These are phyloP conservation scores for Azemiops feae DNA, from an alignment of 2,113 vertebrate genomes.

Conservation along the genomic window DNA sequence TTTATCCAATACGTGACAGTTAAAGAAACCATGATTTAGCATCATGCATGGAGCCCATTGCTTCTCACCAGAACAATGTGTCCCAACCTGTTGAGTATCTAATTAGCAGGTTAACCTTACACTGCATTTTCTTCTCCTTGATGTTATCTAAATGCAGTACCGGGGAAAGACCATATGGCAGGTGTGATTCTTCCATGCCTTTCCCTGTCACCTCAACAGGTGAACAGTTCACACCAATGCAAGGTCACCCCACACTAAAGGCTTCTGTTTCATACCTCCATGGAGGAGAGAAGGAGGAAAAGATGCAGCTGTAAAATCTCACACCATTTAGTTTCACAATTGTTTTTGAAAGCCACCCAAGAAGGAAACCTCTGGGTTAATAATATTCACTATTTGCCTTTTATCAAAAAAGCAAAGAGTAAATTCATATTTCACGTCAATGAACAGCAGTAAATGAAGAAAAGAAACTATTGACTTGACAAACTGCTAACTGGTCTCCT, in stretches of 20 bases:
- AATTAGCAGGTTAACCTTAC: neutral
- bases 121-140: neutral
- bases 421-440: neutral
- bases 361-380: neutral
- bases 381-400: neutral
- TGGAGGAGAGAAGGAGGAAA: neutral
- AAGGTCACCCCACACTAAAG: neutral
- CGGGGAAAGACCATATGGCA: neutral
- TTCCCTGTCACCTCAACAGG: slow-evolving; percentile 4
- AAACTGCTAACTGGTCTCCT: neutral
- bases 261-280: neutral
- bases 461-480: neutral
- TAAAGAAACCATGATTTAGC: neutral
- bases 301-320: neutral
- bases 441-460: neutral
- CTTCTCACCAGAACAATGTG: neutral
- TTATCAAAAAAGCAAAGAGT: neutral
- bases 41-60: neutral
- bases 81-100: neutral
- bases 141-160: neutral
- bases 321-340: neutral
- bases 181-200: neutral
- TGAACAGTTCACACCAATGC: neutral
- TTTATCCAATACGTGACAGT: neutral
- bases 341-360: slow-evolving; percentile 11